Conservation (phyloP, 2,888 invertebrate species). For the Itoplectis maculator region DNA sequence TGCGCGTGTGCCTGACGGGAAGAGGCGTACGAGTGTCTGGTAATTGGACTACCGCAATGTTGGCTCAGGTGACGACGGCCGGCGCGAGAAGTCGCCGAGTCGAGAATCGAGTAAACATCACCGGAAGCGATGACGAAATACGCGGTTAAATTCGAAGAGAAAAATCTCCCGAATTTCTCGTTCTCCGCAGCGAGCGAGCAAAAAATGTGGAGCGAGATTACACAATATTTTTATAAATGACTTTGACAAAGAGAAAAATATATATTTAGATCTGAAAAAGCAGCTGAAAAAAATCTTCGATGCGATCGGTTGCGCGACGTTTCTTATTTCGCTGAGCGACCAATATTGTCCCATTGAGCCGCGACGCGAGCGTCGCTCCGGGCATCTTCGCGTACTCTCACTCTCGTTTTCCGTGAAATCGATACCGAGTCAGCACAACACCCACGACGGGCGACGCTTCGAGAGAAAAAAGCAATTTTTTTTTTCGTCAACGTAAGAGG, state of each 20-base stretch:
- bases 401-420: no score
- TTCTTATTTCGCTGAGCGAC: no score
- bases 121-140: background rate
- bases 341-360: no score
- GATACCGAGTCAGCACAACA: no score
- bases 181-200: background rate
- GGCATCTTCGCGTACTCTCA: background rate
- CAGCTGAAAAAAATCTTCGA: no score
- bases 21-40: background rate
- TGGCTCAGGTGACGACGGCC: constrained; percentile 28
- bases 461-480: background rate
- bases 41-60: constrained; percentile 41
- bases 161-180: background rate
- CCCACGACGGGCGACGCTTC: no score
- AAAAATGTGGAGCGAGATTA: background rate
- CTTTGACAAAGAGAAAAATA: background rate
- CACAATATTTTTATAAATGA: background rate
- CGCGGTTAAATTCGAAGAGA: constrained; percentile 1
- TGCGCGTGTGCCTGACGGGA: background rate
- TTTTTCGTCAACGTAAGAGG: no score
- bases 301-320: no score
- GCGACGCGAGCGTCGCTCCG: constrained; percentile 1
- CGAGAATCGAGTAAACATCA: constrained; percentile 17
- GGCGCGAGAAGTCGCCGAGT: background rate
- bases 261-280: background rate